phyloP scores from a whole-genome alignment of 2,113 vertebrate species.

The Cinclus mexicanus region DNA sequence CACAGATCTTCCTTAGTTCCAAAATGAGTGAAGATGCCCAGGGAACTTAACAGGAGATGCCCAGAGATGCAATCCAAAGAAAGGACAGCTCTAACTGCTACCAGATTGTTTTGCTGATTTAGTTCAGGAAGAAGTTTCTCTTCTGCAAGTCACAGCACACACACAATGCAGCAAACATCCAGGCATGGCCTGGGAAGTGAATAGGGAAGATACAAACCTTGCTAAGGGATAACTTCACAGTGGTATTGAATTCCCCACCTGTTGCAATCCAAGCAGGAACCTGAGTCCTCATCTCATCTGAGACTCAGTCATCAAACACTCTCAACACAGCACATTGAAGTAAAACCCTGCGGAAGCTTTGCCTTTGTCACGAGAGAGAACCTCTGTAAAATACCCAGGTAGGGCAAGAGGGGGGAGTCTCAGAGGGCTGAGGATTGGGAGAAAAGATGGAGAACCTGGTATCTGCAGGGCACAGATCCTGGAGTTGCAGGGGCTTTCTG shows the following conservation, averaged over 20 bases:
- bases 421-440: neutral
- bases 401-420: neutral
- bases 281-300: neutral
- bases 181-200: neutral
- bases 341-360: neutral
- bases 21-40: neutral
- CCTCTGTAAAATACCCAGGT: neutral
- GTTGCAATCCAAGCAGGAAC: neutral
- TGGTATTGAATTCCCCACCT: neutral
- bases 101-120: neutral
- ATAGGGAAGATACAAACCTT: neutral
- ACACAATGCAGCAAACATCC: neutral
- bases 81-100: neutral
- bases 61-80: neutral
- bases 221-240: neutral
- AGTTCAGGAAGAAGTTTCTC: neutral
- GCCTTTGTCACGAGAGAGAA: neutral
- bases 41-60: neutral
- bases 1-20: neutral
- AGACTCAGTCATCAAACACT: neutral
- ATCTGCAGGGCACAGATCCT: neutral
- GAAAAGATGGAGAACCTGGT: neutral
- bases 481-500: neutral
- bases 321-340: neutral
- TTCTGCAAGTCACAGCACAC: neutral